Conservation (phyloP, 2,113 vertebrate genomes). For the Hypanus sabinus region DNA sequence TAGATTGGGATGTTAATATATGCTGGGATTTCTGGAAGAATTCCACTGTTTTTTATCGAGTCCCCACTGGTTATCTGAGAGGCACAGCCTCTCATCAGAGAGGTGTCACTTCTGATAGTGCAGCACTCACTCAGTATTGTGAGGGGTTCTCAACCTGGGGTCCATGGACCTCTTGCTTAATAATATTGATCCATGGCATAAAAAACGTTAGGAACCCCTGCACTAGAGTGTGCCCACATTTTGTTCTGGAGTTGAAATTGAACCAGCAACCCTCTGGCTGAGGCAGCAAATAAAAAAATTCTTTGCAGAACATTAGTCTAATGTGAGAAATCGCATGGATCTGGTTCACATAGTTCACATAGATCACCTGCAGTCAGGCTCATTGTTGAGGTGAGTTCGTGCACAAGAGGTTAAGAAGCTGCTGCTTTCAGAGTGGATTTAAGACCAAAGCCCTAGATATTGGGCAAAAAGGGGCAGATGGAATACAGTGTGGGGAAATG, state of each 20-base stretch:
- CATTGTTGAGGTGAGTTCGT: no score
- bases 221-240: neutral
- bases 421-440: neutral
- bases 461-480: no score
- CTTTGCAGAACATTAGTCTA: neutral
- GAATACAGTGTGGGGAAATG: no score
- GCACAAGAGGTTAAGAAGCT: neutral
- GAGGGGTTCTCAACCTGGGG: no score
- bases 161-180: no score
- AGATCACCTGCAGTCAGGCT: neutral
- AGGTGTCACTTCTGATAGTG: neutral
- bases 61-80: neutral
- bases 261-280: neutral
- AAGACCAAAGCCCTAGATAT: neutral
- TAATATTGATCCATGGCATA: no score
- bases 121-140: neutral
- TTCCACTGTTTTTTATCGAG: neutral
- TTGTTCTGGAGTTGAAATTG: neutral
- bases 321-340: neutral
- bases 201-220: no score
- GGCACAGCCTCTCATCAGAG: neutral
- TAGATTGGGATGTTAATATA: neutral
- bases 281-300: neutral
- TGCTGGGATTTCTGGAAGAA: neutral
- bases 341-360: no score